Evolutionary conservation across 92 coral and sea anemone species (phyloP).

Genomic region (Parazoanthus darwini): DNA sequence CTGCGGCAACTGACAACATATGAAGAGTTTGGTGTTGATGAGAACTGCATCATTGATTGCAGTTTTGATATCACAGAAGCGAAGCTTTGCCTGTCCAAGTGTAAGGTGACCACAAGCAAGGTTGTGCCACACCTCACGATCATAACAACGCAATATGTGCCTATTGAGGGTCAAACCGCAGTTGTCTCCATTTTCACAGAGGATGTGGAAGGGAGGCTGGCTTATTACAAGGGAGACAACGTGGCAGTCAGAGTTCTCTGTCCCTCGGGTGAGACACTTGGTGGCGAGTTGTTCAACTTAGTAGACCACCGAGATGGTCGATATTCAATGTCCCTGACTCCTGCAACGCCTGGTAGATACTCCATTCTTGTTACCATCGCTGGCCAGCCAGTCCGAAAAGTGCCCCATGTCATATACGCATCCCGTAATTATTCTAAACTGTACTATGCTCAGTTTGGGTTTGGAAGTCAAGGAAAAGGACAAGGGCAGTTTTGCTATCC

Average conservation of each 20-base stretch:
- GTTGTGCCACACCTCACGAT: constrained; percentile 42
- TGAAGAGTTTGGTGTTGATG: constrained; percentile 35
- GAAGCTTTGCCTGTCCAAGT: constrained; percentile 33
- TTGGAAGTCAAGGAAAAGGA: constrained; percentile 45
- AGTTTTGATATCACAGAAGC: constrained; percentile 51
- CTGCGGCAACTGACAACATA: constrained; percentile 36
- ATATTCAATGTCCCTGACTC: constrained; percentile 32
- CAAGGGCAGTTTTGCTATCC: constrained; percentile 48
- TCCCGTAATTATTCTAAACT: constrained; percentile 47
- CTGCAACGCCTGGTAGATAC: constrained; percentile 43
- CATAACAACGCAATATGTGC: constrained; percentile 17
- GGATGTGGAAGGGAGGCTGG: constrained; percentile 38
- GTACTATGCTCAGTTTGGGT: constrained; percentile 46
- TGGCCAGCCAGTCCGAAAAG: constrained; percentile 30
- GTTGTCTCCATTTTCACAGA: constrained; percentile 21
- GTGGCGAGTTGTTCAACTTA: not conserved
- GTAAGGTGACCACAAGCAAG: constrained; percentile 24
- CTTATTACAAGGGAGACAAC: constrained; percentile 35
- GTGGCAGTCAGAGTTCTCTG: constrained; percentile 20
- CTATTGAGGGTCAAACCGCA: constrained; percentile 36
- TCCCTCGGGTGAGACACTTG: constrained; percentile 31
- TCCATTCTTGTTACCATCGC: constrained; percentile 30
- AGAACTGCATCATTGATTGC: constrained; percentile 47
- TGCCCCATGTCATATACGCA: constrained; percentile 28
- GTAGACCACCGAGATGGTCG: constrained; percentile 36